Evolutionary conservation across 2,113 vertebrate species (phyloP).

Genomic region (Willisornis vidua): DNA sequence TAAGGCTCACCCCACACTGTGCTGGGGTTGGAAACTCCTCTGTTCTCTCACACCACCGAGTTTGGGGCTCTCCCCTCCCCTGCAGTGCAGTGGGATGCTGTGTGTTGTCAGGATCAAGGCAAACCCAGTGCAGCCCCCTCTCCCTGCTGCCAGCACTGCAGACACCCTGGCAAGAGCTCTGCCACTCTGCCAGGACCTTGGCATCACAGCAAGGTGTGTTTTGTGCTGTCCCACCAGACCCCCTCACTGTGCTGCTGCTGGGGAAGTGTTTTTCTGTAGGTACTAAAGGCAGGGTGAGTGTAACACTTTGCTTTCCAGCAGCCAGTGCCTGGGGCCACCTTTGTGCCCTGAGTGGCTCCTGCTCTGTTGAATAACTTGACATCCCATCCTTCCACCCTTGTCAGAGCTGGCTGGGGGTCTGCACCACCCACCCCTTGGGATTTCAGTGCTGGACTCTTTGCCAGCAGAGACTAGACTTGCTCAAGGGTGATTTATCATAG

Average conservation of each 20-base stretch:
- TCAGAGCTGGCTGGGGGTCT: background rate
- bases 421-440: background rate
- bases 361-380: background rate
- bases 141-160: background rate
- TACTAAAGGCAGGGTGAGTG: background rate
- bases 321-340: too few relatives aligned
- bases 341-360: background rate
- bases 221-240: background rate
- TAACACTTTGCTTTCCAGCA: background rate
- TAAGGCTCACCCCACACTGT: background rate
- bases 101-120: background rate
- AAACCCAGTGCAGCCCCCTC: background rate
- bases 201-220: background rate
- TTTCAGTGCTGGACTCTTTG: background rate
- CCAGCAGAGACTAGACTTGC: background rate
- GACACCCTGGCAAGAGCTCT: background rate
- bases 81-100: background rate
- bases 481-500: background rate
- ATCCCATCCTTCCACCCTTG: background rate
- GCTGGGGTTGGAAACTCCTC: background rate
- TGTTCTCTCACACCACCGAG: background rate
- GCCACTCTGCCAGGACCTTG: background rate
- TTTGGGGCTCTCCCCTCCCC: background rate
- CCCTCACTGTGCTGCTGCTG: background rate
- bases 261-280: background rate